These are phyloP conservation scores for Steinernema scapterisci DNA, from an alignment of 2,888 invertebrate genomes.

Conservation along the genomic window DNA sequence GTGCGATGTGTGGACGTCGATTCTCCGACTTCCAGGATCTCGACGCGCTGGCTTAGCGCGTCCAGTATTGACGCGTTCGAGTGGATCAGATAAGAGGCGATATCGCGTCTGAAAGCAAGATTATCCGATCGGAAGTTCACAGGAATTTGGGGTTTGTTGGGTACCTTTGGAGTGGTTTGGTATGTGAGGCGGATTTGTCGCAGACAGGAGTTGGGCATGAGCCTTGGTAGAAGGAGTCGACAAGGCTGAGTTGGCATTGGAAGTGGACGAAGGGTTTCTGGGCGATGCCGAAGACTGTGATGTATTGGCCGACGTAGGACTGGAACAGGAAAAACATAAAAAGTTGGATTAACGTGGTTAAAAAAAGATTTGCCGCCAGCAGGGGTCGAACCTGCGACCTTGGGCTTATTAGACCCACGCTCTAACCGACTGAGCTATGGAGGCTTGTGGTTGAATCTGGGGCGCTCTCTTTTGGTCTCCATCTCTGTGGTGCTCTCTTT, in stretches of 20 bases:
- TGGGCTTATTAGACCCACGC: constrained; percentile 68
- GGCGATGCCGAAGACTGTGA: constrained; percentile 58
- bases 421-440: constrained; percentile 66
- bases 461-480: too few species aligned
- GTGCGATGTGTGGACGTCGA: neutral
- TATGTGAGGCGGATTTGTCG: neutral
- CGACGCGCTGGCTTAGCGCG: constrained; percentile 24
- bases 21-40: constrained; percentile 26
- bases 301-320: constrained; percentile 47
- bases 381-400: constrained; percentile 67
- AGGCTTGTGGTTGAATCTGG: too few species aligned
- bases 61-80: constrained; percentile 26
- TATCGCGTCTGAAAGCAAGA: neutral
- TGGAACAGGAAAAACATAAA: constrained; percentile 37
- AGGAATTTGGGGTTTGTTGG: neutral
- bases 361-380: constrained; percentile 66
- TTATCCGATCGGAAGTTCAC: neutral
- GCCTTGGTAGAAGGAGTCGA: constrained; percentile 44
- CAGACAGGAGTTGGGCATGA: constrained; percentile 42
- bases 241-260: constrained; percentile 55
- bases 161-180: constrained; percentile 3
- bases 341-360: too few species aligned
- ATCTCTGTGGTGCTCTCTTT: too few species aligned
- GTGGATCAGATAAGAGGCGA: constrained; percentile 16
- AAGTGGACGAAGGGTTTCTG: constrained; percentile 54